A percentile compares a stretch with the other conserved stretches of the same genome.
Conservation (phyloP, 2,888 invertebrate genomes). For the Andrena bicolor region DNA sequence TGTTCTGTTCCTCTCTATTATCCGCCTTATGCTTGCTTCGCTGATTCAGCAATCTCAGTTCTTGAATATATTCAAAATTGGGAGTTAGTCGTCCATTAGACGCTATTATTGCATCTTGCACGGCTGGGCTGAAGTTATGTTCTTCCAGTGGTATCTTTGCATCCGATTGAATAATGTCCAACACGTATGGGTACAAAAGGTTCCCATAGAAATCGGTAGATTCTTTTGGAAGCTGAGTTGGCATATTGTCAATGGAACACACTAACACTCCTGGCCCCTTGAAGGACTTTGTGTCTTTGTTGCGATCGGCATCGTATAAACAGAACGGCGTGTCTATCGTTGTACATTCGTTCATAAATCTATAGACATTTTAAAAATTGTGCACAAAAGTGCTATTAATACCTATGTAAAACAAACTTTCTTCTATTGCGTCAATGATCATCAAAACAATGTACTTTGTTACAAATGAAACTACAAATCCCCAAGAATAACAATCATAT, state of each 20-base stretch:
- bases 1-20: conserved; percentile 86
- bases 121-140: conserved; percentile 90
- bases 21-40: conserved; percentile 91
- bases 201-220: conserved; percentile 99
- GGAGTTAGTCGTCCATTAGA: conserved; percentile 97
- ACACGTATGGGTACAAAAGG: conserved; percentile 94
- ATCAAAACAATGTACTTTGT: no score
- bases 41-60: conserved; percentile 90
- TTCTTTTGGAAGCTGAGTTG: conserved; percentile 98
- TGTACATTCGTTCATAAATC: conserved; percentile 99
- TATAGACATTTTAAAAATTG: conserved; percentile 53
- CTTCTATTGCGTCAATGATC: no score
- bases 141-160: conserved; percentile 92
- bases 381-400: neutral
- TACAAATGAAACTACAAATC: no score
- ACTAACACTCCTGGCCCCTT: conserved; percentile 98
- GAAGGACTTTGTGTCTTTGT: conserved; percentile 98
- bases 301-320: conserved; percentile 99
- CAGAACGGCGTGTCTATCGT: conserved; percentile 99
- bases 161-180: conserved; percentile 95
- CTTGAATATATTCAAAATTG: conserved; percentile 97
- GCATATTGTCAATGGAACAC: conserved; percentile 99
- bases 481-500: no score
- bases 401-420: no score
- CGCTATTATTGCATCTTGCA: conserved; percentile 95